phyloP scores from a whole-genome alignment of 2,888 invertebrate species.

The Prosopocoilus inquinatus region DNA sequence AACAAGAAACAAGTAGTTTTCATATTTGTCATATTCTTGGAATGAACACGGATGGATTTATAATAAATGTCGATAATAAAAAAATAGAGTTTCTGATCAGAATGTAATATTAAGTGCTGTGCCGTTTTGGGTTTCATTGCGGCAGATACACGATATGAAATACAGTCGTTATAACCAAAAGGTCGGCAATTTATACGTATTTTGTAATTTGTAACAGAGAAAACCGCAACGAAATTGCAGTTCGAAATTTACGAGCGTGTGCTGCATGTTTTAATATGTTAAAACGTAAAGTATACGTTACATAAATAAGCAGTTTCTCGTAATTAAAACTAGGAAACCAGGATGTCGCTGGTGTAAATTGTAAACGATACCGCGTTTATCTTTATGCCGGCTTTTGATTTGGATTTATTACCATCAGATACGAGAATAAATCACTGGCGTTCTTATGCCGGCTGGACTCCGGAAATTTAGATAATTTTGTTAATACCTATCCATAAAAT shows the following conservation, averaged over 20 bases:
- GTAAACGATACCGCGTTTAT: constrained; percentile 14
- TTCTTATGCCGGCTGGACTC: background rate
- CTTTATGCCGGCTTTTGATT: constrained; percentile 5
- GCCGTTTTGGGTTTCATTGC: no score
- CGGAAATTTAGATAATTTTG: constrained; percentile 9
- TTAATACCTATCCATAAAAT: background rate
- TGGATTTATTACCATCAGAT: constrained; percentile 2
- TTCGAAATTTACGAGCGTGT: constrained; percentile 38
- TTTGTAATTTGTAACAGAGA: constrained; percentile 30
- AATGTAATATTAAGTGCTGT: no score
- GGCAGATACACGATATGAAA: background rate
- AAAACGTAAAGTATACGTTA: constrained; percentile 37
- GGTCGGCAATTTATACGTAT: constrained; percentile 31
- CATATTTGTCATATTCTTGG: no score
- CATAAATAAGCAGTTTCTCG: constrained; percentile 41
- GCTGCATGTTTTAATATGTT: constrained; percentile 42
- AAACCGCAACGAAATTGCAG: constrained; percentile 43
- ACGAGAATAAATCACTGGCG: background rate
- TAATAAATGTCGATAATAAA: no score
- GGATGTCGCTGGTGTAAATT: constrained; percentile 14
- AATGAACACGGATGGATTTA: no score
- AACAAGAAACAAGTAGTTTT: no score
- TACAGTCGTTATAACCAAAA: constrained; percentile 2
- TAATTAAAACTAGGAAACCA: constrained; percentile 38
- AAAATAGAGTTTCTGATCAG: no score